phyloP scores from a whole-genome alignment of 92 coral and sea anemone genomes.

The Heliopora coerulea region DNA sequence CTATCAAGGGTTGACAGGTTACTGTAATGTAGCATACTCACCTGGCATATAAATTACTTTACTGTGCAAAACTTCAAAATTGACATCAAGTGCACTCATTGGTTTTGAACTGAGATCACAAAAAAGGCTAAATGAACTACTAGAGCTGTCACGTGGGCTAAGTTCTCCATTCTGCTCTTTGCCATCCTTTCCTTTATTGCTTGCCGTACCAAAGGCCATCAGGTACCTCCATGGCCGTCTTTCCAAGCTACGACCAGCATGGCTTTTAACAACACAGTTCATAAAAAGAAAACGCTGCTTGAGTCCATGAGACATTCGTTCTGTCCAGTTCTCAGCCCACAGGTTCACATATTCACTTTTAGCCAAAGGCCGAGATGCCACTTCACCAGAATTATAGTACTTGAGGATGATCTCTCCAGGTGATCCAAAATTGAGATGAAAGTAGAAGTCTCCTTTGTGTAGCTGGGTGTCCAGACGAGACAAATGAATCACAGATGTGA shows the following conservation, averaged over 20 bases:
- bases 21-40: no score
- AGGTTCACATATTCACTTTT: constrained; percentile 68
- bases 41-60: constrained; percentile 89
- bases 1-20: no score
- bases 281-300: constrained; percentile 88
- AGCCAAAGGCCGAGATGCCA: constrained; percentile 76
- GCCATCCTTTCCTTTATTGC: neutral
- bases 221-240: constrained; percentile 95
- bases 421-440: constrained; percentile 73
- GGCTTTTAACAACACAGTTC: constrained; percentile 76
- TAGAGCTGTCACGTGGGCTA: constrained; percentile 19
- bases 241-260: constrained; percentile 66
- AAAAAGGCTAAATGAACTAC: constrained; percentile 34
- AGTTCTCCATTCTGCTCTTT: constrained; percentile 4
- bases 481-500: constrained; percentile 70
- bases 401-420: constrained; percentile 86
- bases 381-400: constrained; percentile 76
- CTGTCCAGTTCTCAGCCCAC: constrained; percentile 86
- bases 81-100: constrained; percentile 80
- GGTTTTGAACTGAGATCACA: constrained; percentile 58
- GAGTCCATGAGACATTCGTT: constrained; percentile 68
- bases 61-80: constrained; percentile 94
- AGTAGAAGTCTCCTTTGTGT: constrained; percentile 93
- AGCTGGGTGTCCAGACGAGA: constrained; percentile 61
- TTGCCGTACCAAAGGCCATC: constrained; percentile 55